Evolutionary conservation across 2,888 invertebrate genomes (phyloP), one percentile per base, ranked within the genome.

Genomic region (Chrysomela aeneicollis): DNA sequence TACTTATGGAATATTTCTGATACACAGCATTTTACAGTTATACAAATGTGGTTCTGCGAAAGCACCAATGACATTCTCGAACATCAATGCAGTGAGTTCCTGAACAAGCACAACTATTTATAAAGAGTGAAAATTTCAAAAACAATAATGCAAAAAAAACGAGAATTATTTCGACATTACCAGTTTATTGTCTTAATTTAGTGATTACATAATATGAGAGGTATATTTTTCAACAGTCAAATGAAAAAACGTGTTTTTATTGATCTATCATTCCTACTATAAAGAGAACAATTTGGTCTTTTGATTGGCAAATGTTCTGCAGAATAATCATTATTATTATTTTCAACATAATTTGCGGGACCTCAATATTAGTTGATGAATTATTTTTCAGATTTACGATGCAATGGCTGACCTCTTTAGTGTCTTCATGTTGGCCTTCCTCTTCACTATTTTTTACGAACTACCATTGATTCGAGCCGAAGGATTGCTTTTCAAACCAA

Each of bases 1-100:
- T 10, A 76, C 81, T 3, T 82, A 82, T 69, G 76, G 76, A 12
- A 77, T 80, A 37, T 82, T 79, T 71, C 66, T 83, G 51, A 73
- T 77, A 2, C 82, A 82, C 67, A 74, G 80, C 60, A 70, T 74
- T 10, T 61, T 80, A 1, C 79, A 81, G 68, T 70, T 76, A 52
- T 73, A 75, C 53, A 70, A 71, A 61, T 70, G 74, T 49, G 79
- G 76, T 1, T 71, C 76, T 10, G 66, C 71, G 26, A 78, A 80
- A 68, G 68, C 69, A 15, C 72, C 80, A 0, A 69, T 74, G 32
- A 76, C 77, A 60, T 79, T 80, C 62, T 75, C 77, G 0, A 75
- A 81, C 72, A 77, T 78, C 55, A 72, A 68, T 64, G 69, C 75
- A 64, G 82, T 82, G 74, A 58, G 61, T 61, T 22, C n/a, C n/a